Evolutionary conservation across 2,113 vertebrate species (phyloP).

Genomic region (Prolemur simus): DNA sequence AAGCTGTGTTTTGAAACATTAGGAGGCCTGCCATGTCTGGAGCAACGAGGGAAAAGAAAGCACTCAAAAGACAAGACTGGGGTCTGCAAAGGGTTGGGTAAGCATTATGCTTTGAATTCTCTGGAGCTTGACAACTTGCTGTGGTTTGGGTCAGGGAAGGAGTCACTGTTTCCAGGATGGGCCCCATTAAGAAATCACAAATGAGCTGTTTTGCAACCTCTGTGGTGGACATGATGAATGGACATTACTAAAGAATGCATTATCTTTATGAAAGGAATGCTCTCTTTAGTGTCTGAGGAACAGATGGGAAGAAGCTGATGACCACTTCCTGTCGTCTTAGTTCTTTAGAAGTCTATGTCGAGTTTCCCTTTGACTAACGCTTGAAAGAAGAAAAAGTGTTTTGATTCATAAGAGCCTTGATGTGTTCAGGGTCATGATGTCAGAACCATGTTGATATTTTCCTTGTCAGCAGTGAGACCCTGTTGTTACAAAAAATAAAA

Average conservation of each 20-base stretch:
- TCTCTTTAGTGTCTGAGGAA: conserved; percentile 1
- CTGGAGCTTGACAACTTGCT: neutral
- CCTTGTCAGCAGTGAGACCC: neutral
- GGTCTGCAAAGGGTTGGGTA: conserved; percentile 85
- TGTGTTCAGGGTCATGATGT: neutral
- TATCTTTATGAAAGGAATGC: neutral
- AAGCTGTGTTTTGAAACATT: conserved; percentile 90
- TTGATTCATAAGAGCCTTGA: neutral
- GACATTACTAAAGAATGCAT: neutral
- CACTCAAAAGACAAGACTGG: conserved; percentile 78
- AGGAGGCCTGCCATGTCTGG: conserved; percentile 84
- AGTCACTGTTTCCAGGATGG: neutral
- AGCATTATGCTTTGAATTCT: conserved; percentile 67
- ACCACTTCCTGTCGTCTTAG: neutral
- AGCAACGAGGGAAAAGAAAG: conserved; percentile 82
- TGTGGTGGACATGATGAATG: neutral
- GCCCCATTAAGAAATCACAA: conserved; percentile 27
- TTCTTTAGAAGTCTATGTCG: conserved; percentile 6
- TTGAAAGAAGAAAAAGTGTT: neutral
- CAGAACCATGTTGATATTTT: neutral
- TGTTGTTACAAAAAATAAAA: too few species aligned
- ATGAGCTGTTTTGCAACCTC: neutral
- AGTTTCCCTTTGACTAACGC: neutral
- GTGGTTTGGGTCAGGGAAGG: conserved; percentile 21
- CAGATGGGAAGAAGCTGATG: neutral